Conservation (phyloP, 2,797 vertebrate species). For the Octomys mimax region DNA sequence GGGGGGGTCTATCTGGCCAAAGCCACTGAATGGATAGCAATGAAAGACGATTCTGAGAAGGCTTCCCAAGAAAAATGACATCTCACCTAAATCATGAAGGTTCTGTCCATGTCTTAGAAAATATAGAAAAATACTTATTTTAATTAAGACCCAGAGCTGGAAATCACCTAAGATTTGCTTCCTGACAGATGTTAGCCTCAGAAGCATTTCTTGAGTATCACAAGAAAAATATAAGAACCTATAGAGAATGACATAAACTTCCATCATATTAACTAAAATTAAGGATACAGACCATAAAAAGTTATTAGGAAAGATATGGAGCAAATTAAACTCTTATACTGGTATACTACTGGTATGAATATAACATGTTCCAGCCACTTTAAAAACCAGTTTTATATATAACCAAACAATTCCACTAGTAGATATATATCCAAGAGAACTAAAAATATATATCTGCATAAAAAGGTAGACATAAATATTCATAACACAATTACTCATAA, state of each 20-base stretch:
- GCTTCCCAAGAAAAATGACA: not conserved
- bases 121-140: not conserved
- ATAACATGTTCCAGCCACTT: not conserved
- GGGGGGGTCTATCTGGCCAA: not conserved
- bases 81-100: constrained; percentile 31
- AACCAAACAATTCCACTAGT: not conserved
- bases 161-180: constrained; percentile 48
- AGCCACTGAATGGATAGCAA: not conserved
- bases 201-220: constrained; percentile 21
- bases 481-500: constrained; percentile 21
- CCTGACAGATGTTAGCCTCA: constrained; percentile 4
- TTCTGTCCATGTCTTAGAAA: not conserved
- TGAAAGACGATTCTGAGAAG: not conserved
- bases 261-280: constrained; percentile 38
- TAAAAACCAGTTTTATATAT: not conserved
- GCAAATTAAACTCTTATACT: constrained; percentile 12
- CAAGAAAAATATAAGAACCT: constrained; percentile 12
- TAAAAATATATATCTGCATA: not conserved
- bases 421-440: not conserved
- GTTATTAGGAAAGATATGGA: not conserved
- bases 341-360: not conserved
- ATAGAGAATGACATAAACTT: not conserved
- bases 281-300: constrained; percentile 6
- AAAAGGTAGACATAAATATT: not conserved
- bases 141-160: not conserved